Percentiles rank a stretch among this genome's conserved stretches.
These are phyloP conservation scores for Lophotriccus pileatus DNA, from an alignment of 2,797 vertebrate species.

Conservation along the genomic window DNA sequence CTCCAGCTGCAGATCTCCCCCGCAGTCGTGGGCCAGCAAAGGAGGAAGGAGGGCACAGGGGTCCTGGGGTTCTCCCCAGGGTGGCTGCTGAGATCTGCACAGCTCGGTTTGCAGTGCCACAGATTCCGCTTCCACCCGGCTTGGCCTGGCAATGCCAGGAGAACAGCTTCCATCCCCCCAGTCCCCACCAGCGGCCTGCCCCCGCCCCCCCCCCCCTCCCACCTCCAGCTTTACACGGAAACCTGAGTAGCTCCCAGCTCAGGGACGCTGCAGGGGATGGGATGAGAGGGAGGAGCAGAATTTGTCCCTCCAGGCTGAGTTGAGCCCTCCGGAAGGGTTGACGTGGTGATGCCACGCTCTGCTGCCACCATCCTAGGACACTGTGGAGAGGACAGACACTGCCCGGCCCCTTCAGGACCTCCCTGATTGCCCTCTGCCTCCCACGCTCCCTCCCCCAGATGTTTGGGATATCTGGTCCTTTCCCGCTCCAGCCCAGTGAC, in stretches of 20 bases:
- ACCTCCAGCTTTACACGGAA: background rate
- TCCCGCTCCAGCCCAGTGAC: background rate
- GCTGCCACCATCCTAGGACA: background rate
- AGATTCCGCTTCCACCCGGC: fast-evolving
- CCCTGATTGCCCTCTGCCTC: background rate
- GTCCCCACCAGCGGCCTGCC: background rate
- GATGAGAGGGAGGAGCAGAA: background rate
- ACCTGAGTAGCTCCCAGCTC: conserved; percentile 31
- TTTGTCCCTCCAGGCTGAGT: background rate
- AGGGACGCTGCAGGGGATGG: background rate
- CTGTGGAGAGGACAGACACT: background rate
- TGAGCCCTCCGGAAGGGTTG: background rate
- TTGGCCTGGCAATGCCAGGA: background rate
- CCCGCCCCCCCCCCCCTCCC: fast-evolving
- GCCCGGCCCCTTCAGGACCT: background rate
- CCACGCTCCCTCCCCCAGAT: conserved; percentile 16
- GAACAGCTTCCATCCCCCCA: background rate
- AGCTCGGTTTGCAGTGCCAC: fast-evolving
- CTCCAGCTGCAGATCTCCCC: background rate
- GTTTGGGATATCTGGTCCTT: conserved; percentile 53
- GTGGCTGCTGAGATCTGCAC: background rate
- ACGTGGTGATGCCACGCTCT: background rate
- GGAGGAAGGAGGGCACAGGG: fast-evolving
- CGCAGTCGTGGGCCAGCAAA: background rate
- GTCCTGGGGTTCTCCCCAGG: no score